Percentiles rank a stretch among this genome's conserved stretches.
phyloP scores from a whole-genome alignment of 2,797 vertebrate genomes.

The Parauchenoglanis punctatus region DNA sequence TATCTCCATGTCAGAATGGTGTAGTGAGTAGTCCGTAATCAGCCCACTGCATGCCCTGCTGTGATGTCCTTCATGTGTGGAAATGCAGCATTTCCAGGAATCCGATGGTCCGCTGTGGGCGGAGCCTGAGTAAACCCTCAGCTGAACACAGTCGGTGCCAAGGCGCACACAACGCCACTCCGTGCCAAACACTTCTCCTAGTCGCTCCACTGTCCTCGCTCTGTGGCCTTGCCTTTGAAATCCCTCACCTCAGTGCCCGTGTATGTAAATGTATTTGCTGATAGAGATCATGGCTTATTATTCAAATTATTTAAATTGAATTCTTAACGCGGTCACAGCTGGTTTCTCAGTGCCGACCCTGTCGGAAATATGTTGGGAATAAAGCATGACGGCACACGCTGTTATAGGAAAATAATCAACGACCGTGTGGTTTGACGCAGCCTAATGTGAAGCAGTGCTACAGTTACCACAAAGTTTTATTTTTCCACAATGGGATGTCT shows the following conservation, averaged over 20 bases:
- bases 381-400: not conserved
- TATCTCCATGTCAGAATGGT: not conserved
- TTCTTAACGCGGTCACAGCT: not conserved
- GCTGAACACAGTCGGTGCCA: not conserved
- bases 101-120: not conserved
- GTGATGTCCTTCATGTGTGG: slow-evolving; percentile 2
- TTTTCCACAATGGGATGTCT: not conserved
- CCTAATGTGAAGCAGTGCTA: not conserved
- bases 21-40: not conserved
- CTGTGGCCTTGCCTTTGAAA: not conserved
- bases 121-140: not conserved
- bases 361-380: not conserved
- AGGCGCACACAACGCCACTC: not conserved
- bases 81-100: not conserved
- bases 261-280: not conserved
- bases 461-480: not conserved
- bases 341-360: not conserved
- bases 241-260: too few relatives aligned
- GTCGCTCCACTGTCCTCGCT: not conserved
- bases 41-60: not conserved
- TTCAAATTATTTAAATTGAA: not conserved
- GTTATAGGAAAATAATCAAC: not conserved
- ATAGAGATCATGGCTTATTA: not conserved
- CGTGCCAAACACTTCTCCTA: not conserved
- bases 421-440: not conserved